Percentiles rank a stretch among this genome's conserved stretches.
Evolutionary conservation across 2,888 invertebrate species (phyloP).

Genomic region (Tanypteryx hageni): DNA sequence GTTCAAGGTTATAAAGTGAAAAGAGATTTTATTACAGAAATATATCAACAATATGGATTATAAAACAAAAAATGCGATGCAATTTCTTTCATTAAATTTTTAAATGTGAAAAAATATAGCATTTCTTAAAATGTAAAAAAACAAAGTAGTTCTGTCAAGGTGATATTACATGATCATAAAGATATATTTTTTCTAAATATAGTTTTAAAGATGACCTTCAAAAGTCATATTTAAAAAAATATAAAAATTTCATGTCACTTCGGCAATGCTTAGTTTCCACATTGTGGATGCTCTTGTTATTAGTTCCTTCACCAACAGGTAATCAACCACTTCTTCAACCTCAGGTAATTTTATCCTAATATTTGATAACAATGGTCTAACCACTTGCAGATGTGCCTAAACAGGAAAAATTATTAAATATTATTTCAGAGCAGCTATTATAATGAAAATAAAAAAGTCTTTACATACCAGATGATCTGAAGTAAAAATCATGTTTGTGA

Average conservation of each 20-base stretch:
- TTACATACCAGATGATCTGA: background rate
- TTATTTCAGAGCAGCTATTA: background rate
- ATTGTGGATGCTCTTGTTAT: background rate
- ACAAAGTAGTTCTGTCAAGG: no score
- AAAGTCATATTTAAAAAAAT: background rate
- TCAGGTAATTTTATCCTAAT: conserved; percentile 26
- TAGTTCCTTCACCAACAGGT: conserved; percentile 6
- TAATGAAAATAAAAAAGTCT: background rate
- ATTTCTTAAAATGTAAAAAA: background rate
- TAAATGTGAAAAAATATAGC: background rate
- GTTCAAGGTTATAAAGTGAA: no score
- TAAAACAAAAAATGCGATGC: background rate
- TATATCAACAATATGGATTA: no score
- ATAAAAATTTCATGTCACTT: background rate
- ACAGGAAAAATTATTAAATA: background rate
- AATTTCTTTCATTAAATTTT: background rate
- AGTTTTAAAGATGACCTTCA: background rate
- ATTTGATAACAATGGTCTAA: background rate
- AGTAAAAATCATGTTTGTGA: conserved; percentile 32
- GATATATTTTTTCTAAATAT: background rate
- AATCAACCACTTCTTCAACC: conserved; percentile 31
- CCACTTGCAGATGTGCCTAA: background rate
- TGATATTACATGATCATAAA: background rate
- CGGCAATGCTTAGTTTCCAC: conserved; percentile 43
- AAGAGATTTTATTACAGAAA: no score